Percentiles rank a stretch among this genome's conserved stretches.
Conservation (phyloP, 1,140 invertebrate genomes). For the Sitodiplosis mosellana region DNA sequence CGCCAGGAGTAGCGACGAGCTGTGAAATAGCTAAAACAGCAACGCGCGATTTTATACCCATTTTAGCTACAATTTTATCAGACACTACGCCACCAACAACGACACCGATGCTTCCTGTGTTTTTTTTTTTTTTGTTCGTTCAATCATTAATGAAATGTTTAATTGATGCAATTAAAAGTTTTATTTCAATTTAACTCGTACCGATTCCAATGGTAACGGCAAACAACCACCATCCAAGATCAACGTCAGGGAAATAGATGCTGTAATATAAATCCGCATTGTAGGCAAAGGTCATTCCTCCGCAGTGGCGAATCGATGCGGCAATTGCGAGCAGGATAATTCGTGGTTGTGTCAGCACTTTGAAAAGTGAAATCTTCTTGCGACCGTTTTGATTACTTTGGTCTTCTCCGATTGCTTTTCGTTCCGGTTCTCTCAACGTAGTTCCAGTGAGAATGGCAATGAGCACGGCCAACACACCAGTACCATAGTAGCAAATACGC, state of each 20-base stretch:
- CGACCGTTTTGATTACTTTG: conserved; percentile 18
- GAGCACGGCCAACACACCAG: conserved; percentile 61
- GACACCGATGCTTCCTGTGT: conserved; percentile 46
- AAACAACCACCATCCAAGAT: conserved; percentile 75
- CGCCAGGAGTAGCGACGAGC: conserved; percentile 69
- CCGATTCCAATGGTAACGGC: conserved; percentile 67
- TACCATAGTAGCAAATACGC: conserved; percentile 70
- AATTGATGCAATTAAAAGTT: no score
- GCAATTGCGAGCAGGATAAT: conserved; percentile 66
- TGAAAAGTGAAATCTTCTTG: conserved; percentile 44
- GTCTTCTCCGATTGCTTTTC: conserved; percentile 52
- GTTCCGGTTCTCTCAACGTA: conserved; percentile 58
- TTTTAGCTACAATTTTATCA: conserved; percentile 71
- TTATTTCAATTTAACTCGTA: conserved; percentile 28
- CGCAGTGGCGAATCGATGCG: conserved; percentile 77
- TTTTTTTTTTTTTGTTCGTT: no score
- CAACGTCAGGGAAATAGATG: conserved; percentile 68
- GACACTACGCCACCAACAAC: conserved; percentile 74
- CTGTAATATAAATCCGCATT: conserved; percentile 78
- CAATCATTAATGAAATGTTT: no score
- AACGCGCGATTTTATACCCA: conserved; percentile 70
- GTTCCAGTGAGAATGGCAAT: conserved; percentile 52
- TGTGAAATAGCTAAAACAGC: conserved; percentile 68
- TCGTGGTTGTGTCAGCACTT: conserved; percentile 53
- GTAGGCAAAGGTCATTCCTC: conserved; percentile 77